These are phyloP conservation scores for Drosophila kambysellisi DNA, from an alignment of 2,888 invertebrate species.

Conservation along the genomic window DNA sequence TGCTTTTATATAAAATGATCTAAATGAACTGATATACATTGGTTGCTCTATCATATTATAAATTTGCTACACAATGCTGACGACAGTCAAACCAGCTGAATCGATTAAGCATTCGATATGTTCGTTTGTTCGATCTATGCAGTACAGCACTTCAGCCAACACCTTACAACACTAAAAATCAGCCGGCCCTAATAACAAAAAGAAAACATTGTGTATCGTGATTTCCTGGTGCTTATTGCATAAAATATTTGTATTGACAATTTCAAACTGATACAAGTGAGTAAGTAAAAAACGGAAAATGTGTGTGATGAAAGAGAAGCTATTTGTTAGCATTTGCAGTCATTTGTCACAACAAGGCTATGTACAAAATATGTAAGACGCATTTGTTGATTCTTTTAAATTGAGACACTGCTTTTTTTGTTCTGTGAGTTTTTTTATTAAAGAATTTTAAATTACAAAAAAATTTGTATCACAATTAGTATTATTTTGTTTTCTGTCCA, in stretches of 20 bases:
- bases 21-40: not conserved
- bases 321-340: not conserved
- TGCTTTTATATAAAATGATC: not conserved
- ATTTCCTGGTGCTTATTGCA: slow-evolving; percentile 28
- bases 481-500: slow-evolving; percentile 69
- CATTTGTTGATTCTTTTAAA: not conserved
- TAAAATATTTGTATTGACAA: slow-evolving; percentile 27
- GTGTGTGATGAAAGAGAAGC: not conserved
- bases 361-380: not conserved
- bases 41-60: not conserved
- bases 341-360: not conserved
- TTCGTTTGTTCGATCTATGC: no score
- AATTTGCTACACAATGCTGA: not conserved
- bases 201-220: slow-evolving; percentile 15
- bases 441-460: slow-evolving; percentile 76
- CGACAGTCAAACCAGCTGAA: not conserved
- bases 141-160: not conserved
- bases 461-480: slow-evolving; percentile 77
- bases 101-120: not conserved
- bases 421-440: slow-evolving; percentile 59
- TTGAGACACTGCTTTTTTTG: slow-evolving; percentile 2
- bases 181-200: slow-evolving; percentile 51
- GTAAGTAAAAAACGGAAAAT: not conserved
- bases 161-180: slow-evolving; percentile 26
- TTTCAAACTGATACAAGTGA: slow-evolving; percentile 21